A percentile compares a stretch with the other conserved stretches of the same genome.
These are phyloP conservation scores for Sterna hirundo DNA, from an alignment of 2,113 vertebrate species.

Conservation along the genomic window DNA sequence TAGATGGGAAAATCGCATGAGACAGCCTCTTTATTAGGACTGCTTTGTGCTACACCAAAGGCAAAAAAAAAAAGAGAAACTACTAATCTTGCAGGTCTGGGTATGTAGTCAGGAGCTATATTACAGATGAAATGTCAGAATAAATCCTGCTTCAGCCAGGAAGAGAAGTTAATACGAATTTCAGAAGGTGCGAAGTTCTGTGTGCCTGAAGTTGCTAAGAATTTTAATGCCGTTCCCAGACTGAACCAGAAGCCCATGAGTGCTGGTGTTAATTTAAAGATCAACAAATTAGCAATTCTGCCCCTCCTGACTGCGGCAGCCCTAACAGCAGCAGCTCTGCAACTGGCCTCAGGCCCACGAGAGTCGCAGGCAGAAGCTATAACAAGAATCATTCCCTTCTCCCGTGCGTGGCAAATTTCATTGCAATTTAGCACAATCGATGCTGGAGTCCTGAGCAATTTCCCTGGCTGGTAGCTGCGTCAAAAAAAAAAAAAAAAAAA, in stretches of 20 bases:
- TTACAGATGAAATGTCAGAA: neutral
- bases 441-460: neutral
- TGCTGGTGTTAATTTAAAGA: slow-evolving; percentile 31
- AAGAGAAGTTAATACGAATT: slow-evolving; percentile 33
- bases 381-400: neutral
- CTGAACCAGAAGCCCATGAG: slow-evolving; percentile 1
- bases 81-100: neutral
- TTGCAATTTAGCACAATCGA: neutral
- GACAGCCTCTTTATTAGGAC: neutral
- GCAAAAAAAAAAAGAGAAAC: neutral
- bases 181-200: neutral
- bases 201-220: neutral
- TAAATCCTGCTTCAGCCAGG: neutral
- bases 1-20: neutral
- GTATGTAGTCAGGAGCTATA: neutral
- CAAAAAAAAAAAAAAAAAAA: neutral
- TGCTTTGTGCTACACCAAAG: neutral
- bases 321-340: neutral
- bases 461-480: neutral
- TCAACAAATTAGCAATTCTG: slow-evolving; percentile 24
- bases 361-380: neutral
- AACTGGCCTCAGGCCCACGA: neutral
- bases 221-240: slow-evolving; percentile 33
- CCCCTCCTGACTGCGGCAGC: neutral
- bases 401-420: neutral